Conservation (phyloP, 1,140 invertebrate species). For the Aporrectodea caliginosa region DNA sequence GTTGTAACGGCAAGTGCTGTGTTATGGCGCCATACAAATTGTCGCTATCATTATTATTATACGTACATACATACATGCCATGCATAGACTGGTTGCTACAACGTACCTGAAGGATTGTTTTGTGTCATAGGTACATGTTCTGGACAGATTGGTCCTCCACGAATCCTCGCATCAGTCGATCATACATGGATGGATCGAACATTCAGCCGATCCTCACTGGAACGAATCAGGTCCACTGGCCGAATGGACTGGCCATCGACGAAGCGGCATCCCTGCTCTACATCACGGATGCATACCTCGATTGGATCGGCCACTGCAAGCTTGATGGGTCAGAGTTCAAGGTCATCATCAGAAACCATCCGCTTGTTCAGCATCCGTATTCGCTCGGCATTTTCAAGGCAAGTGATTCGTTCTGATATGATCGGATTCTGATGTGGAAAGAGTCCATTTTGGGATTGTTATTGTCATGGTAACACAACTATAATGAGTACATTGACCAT, state of each 20-base stretch:
- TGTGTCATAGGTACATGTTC: slow-evolving; percentile 49
- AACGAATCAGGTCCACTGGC: slow-evolving; percentile 35
- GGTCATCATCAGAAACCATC: not conserved
- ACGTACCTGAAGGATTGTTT: too few relatives aligned
- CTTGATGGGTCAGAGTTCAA: not conserved
- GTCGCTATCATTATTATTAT: too few relatives aligned
- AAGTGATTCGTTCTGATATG: not conserved
- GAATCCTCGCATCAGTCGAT: slow-evolving; percentile 81
- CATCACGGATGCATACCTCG: not conserved
- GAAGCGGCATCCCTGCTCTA: slow-evolving; percentile 27
- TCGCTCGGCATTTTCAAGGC: not conserved
- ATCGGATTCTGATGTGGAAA: too few relatives aligned
- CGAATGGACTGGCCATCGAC: slow-evolving; percentile 46
- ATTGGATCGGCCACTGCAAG: not conserved
- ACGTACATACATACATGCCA: too few relatives aligned
- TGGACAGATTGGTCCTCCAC: slow-evolving; percentile 93
- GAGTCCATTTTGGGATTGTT: too few relatives aligned
- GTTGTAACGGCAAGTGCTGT: too few relatives aligned
- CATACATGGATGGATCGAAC: slow-evolving; percentile 77
- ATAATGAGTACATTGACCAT: too few relatives aligned
- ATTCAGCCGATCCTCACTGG: slow-evolving; percentile 35
- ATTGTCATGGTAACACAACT: too few relatives aligned
- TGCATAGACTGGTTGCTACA: too few relatives aligned
- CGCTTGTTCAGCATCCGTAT: not conserved
- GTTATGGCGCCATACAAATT: too few relatives aligned